Evolutionary conservation across 2,113 vertebrate species (phyloP).

Genomic region (Origma solitaria): DNA sequence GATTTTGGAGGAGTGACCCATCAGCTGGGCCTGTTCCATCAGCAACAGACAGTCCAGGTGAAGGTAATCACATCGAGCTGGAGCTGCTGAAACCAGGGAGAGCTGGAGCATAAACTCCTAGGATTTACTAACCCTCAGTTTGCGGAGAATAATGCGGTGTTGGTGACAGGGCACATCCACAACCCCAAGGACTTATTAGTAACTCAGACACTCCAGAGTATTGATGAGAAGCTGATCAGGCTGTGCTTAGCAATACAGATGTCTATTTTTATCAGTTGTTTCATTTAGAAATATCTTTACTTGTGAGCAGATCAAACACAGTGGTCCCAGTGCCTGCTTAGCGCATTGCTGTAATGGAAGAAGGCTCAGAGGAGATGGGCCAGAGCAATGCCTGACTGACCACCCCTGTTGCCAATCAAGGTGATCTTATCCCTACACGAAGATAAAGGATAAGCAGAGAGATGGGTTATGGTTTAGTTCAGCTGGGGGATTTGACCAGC

Average conservation of each 20-base stretch:
- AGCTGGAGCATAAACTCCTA: neutral
- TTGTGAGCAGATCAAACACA: neutral
- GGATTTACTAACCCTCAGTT: neutral
- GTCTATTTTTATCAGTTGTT: neutral
- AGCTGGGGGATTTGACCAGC: too few relatives aligned
- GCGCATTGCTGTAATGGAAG: neutral
- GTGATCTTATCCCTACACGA: neutral
- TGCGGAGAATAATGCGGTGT: neutral
- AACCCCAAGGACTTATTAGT: rapidly evolving
- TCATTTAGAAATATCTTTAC: neutral
- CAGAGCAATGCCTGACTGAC: neutral
- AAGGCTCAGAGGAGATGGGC: neutral
- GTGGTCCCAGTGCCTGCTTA: neutral
- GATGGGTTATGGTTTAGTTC: too few relatives aligned
- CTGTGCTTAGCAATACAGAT: neutral
- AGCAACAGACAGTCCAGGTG: neutral
- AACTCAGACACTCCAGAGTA: neutral
- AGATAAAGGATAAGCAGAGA: too few relatives aligned
- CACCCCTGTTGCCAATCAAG: neutral
- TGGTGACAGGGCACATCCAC: neutral
- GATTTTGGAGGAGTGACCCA: neutral
- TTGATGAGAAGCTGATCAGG: neutral
- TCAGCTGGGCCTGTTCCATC: neutral
- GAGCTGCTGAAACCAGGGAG: neutral
- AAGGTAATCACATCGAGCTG: neutral